Percentiles rank a stretch among this genome's conserved stretches.
Conservation (phyloP, 2,797 vertebrate species). For the Luscinia megarhynchos region DNA sequence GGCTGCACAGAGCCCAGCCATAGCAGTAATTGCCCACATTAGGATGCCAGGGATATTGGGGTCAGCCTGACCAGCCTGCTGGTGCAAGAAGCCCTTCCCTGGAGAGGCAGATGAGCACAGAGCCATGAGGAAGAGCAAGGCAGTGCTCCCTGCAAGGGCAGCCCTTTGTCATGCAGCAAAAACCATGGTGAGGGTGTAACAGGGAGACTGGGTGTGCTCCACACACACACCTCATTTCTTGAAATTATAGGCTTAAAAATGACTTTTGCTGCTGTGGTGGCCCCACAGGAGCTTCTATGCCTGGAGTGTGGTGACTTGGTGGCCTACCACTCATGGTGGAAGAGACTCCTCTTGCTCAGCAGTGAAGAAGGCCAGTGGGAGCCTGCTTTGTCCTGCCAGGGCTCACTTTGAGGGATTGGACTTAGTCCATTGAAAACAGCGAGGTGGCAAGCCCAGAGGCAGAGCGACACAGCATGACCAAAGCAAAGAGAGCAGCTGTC, state of each 20-base stretch:
- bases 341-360: background rate
- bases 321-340: too few relatives aligned
- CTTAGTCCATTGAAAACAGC: background rate
- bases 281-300: background rate
- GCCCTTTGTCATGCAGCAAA: background rate
- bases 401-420: background rate
- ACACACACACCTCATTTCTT: background rate
- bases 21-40: background rate
- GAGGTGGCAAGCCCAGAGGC: background rate
- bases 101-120: background rate
- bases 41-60: background rate
- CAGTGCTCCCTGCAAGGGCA: background rate
- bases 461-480: rapidly evolving
- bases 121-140: background rate
- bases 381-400: background rate
- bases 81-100: background rate
- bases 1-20: background rate
- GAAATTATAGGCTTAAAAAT: background rate
- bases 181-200: background rate
- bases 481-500: background rate
- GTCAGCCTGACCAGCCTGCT: background rate
- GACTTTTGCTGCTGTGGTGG: background rate
- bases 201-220: background rate
- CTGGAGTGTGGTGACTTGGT: background rate
- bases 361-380: background rate